phyloP scores from a whole-genome alignment of 2,888 invertebrate genomes.

The Limnephilus lunatus region DNA sequence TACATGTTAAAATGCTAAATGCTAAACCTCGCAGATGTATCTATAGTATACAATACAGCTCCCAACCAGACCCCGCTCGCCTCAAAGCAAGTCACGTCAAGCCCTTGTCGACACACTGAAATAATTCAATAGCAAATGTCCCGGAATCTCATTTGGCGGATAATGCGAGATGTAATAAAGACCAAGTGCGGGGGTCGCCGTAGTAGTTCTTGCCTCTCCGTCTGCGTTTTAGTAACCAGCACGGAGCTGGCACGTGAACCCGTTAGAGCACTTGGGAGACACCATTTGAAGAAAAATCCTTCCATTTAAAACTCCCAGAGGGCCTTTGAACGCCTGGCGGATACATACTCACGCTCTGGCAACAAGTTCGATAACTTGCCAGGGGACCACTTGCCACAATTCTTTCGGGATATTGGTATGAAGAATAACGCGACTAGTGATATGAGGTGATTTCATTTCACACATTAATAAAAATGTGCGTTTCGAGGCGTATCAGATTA shows the following conservation, averaged over 20 bases:
- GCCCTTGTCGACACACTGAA: neutral
- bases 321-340: constrained; percentile 15
- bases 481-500: neutral
- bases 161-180: constrained; percentile 14
- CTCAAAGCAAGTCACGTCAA: neutral
- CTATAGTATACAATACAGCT: neutral
- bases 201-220: neutral
- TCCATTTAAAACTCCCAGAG: constrained; percentile 10
- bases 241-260: constrained; percentile 18
- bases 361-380: constrained; percentile 36
- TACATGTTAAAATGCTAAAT: neutral
- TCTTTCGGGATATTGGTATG: neutral
- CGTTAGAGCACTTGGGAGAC: constrained; percentile 39
- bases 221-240: constrained; percentile 8
- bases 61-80: neutral
- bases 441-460: neutral
- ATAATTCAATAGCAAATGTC: constrained; percentile 2
- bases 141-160: constrained; percentile 8
- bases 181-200: constrained; percentile 7
- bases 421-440: neutral
- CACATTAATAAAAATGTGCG: neutral
- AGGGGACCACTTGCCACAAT: constrained; percentile 1
- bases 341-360: neutral
- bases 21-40: neutral
- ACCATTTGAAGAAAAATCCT: constrained; percentile 36